phyloP scores from a whole-genome alignment of 2,113 vertebrate genomes.

The Cephalopholis sonnerati region DNA sequence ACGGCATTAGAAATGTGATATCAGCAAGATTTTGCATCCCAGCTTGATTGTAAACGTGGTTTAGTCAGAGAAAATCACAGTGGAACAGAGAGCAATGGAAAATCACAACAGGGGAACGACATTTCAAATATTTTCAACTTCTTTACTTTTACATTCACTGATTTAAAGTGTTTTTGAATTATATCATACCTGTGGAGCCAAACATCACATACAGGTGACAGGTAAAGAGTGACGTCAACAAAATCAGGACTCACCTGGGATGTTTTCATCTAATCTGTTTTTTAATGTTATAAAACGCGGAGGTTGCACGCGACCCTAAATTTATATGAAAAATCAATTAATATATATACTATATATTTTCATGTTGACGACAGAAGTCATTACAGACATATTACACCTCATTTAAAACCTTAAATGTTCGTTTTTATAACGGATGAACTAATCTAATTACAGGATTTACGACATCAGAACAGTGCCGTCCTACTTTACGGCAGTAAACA shows the following conservation, averaged over 20 bases:
- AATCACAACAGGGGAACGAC: no score
- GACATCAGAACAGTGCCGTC: not conserved
- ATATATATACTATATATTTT: not conserved
- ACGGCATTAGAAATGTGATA: no score
- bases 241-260: no score
- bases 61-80: not conserved
- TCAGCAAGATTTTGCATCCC: no score
- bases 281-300: not conserved
- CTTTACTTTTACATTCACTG: no score
- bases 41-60: not conserved
- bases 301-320: not conserved
- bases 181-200: no score
- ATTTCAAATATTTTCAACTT: no score
- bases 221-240: no score
- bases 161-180: no score
- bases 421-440: accelerated
- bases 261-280: no score
- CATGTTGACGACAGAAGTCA: not conserved
- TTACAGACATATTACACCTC: not conserved
- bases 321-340: not conserved
- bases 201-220: no score
- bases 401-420: not conserved
- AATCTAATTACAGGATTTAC: not conserved
- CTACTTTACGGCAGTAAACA: not conserved
- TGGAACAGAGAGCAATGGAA: no score